phyloP scores from a whole-genome alignment of 2,113 vertebrate species.

The Lanius ludovicianus region DNA sequence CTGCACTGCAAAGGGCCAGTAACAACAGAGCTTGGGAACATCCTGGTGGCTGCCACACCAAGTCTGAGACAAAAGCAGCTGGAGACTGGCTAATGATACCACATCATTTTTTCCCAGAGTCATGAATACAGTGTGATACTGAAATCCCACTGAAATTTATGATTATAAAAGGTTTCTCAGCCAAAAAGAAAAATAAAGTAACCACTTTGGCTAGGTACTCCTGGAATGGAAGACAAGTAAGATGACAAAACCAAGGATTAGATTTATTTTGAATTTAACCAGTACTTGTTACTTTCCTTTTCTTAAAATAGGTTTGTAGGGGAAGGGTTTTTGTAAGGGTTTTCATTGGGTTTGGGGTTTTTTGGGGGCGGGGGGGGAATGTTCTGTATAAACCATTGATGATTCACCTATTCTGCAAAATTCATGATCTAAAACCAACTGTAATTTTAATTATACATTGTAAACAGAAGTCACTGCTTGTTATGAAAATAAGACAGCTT shows the following conservation, averaged over 20 bases:
- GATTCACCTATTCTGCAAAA: not conserved
- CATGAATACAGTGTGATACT: not conserved
- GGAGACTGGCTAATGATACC: not conserved
- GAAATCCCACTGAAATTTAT: not conserved
- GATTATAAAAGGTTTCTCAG: not conserved
- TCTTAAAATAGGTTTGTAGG: not conserved
- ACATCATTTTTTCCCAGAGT: not conserved
- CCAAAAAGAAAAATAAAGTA: not conserved
- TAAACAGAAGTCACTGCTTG: not conserved
- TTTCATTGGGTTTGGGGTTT: too few relatives aligned
- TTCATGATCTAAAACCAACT: not conserved
- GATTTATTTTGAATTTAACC: not conserved
- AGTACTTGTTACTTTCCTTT: not conserved
- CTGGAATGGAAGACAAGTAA: not conserved
- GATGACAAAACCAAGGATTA: not conserved
- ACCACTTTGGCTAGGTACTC: not conserved
- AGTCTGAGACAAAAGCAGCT: not conserved
- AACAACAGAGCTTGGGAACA: not conserved
- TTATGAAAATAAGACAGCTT: not conserved
- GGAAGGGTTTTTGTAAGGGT: fast-evolving
- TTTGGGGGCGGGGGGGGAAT: too few relatives aligned
- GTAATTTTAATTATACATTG: not conserved
- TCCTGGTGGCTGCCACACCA: not conserved
- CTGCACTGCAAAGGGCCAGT: not conserved
- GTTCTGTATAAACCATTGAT: not conserved